These are phyloP conservation scores for Aegypius monachus DNA, from an alignment of 2,113 vertebrate species.

Conservation along the genomic window DNA sequence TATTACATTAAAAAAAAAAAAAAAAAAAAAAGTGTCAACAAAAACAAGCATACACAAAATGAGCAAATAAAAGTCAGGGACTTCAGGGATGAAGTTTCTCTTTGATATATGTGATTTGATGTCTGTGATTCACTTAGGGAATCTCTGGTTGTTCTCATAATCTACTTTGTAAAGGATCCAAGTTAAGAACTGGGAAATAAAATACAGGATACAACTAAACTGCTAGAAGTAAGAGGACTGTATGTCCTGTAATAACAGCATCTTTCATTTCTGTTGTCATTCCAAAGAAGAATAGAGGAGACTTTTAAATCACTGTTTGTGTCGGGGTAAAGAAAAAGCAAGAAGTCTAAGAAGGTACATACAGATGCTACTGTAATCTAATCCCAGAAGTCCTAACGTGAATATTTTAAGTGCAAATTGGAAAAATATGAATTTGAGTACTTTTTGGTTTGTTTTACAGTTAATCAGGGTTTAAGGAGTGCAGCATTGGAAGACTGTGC, in stretches of 20 bases:
- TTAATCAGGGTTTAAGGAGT: conserved; percentile 82
- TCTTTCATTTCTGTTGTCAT: not conserved
- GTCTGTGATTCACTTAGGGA: not conserved
- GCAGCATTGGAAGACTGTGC: conserved; percentile 91
- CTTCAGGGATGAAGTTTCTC: not conserved
- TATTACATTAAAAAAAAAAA: not conserved
- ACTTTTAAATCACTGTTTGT: not conserved
- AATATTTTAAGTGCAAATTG: not conserved
- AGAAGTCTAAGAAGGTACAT: not conserved
- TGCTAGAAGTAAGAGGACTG: not conserved
- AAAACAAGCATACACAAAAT: not conserved
- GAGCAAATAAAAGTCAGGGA: not conserved
- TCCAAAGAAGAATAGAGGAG: not conserved
- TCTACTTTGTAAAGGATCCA: not conserved
- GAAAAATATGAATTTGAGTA: not conserved
- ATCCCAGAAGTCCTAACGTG: not conserved
- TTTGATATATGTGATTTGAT: not conserved
- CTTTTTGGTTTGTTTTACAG: conserved; percentile 50
- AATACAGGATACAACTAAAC: not conserved
- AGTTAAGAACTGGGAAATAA: not conserved
- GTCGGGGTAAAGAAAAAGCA: not conserved
- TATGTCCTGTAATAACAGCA: not conserved
- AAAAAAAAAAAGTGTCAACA: not conserved
- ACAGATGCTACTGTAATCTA: not conserved
- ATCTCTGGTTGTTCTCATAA: not conserved